Evolutionary conservation across 2,888 invertebrate genomes (phyloP).

Genomic region (Morinoia aosen): DNA sequence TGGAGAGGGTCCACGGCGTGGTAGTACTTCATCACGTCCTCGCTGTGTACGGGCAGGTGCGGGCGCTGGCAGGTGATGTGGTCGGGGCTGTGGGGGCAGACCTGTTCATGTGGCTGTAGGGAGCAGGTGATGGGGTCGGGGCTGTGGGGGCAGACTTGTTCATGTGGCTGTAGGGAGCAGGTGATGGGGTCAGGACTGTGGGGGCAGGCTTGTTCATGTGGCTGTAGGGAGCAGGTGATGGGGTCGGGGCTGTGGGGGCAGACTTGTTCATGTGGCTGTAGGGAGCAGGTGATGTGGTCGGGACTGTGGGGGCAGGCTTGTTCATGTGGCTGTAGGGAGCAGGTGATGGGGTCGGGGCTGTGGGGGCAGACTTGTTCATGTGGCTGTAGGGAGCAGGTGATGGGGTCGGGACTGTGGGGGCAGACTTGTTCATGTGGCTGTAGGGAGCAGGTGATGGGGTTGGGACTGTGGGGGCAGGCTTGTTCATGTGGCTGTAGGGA

Average conservation of each 20-base stretch:
- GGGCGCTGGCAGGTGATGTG: slow-evolving; percentile 78
- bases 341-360: neutral
- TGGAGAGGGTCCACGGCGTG: slow-evolving; percentile 77
- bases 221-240: slow-evolving; percentile 76
- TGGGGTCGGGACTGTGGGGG: neutral
- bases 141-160: slow-evolving; percentile 30
- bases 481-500: neutral
- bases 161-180: too few relatives aligned
- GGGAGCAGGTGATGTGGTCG: neutral
- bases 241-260: slow-evolving; percentile 55
- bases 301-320: neutral
- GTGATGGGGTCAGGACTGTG: slow-evolving; percentile 69
- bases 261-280: too few relatives aligned
- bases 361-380: neutral
- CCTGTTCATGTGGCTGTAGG: too few relatives aligned
- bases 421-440: neutral
- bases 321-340: neutral
- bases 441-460: neutral
- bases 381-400: neutral
- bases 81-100: slow-evolving; percentile 58
- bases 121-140: slow-evolving; percentile 73
- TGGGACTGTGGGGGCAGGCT: neutral
- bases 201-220: too few relatives aligned
- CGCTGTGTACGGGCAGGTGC: slow-evolving; percentile 78
- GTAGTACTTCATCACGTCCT: slow-evolving; percentile 83